Base-by-base conservation (phyloP, 92 coral and sea anemone genomes). In the Virgularia gustaviana region DNA sequence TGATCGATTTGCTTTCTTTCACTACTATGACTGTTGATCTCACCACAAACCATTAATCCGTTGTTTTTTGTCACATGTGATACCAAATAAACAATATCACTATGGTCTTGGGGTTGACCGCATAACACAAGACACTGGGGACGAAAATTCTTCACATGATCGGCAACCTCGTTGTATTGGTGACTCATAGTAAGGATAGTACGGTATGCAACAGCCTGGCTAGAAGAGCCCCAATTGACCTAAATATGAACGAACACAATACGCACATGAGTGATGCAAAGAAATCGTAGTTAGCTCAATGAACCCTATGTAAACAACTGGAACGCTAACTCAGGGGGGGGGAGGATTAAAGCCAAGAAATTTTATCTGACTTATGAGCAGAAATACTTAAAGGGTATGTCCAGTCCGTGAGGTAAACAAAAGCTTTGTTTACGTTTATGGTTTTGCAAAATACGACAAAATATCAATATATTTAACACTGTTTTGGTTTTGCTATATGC, bases 141-240 rank as follows among this genome's bases (percentile, higher is more conserved):
- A 37, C 98, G 92, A 57, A 89, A 92, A 70, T 92, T 92, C 85
- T 92, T 92, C 80, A 92, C 98, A 79, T 92, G 98, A 72, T 92
- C 98, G 75, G 78, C 98, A 41, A 86, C 91, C 31, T 83, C 78
- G 62, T 89, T 89, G 47, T 89, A 91, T 54, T 96, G 98, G 74
- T 92, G 79, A 16, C 94, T 63, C 79, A 92, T 86, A 37, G 96
- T 94, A 49, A 92, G 83, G 45, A 96, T 96, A 70, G 89, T 94
- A 82, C 84, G 90, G 90, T 89, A 92, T 0, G 96, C 87, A 68
- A 81, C 88, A 30, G 98, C 98, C 72, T 92, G 98, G 25, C 94
- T 91, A 64, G 96, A 88, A 2, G 98, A 92, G 10, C 98, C 98
- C 98, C 98, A 92, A 82, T 92, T 92, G 32, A 85, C 98, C 98